Base-by-base conservation (phyloP, 2,113 vertebrate genomes). In the Mus pahari region DNA sequence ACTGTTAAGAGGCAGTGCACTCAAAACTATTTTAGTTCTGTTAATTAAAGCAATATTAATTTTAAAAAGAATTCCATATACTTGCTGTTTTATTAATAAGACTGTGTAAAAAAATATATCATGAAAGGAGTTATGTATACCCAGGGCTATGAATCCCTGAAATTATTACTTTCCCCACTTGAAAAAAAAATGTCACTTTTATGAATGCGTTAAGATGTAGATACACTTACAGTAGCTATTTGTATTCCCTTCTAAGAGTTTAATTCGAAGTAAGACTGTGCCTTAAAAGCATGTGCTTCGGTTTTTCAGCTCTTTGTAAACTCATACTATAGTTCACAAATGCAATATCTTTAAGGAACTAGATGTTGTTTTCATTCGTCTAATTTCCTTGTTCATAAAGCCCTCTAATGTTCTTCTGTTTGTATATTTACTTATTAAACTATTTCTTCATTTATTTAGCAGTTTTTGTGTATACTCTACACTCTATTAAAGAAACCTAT, bases 31-130 rank as follows among this genome's bases (percentile, higher is more conserved):
- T 92, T 84, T 58, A 94, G 92, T 90, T 45, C 48, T 71, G 64
- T 17, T 97, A 81, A 96, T 95, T 91, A 91, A 94, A 93, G 22
- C 4, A 92, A 95, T 74, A 82, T 96, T 97, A 92, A 95, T 91
- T 94, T 93, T 42, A 33, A 89, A 94, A 86, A 81, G 10, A 90
- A 88, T 89, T 93, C 24, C 55, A 82, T 94, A 94, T 53, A 6
- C 42, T 90, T 95, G 84, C 45, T 33, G 70, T 94, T 97, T 95
- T 94, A 92, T 96, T 92, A 97, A 92, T 96, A 97, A 93, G 7
- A 53, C 3, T 75, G 82, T 94, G 55, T 48, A 86, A 95, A 93
- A 94, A 81, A 95, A 94, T 48, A 48, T 48, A 78, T 82, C 20
- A 95, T 66, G 45, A 96, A 94, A 94, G 95, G 73, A 96, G 31